A percentile compares a stretch with the other conserved stretches of the same genome.
phyloP scores from a whole-genome alignment of 2,113 vertebrate genomes.

The Periophthalmus modestus region DNA sequence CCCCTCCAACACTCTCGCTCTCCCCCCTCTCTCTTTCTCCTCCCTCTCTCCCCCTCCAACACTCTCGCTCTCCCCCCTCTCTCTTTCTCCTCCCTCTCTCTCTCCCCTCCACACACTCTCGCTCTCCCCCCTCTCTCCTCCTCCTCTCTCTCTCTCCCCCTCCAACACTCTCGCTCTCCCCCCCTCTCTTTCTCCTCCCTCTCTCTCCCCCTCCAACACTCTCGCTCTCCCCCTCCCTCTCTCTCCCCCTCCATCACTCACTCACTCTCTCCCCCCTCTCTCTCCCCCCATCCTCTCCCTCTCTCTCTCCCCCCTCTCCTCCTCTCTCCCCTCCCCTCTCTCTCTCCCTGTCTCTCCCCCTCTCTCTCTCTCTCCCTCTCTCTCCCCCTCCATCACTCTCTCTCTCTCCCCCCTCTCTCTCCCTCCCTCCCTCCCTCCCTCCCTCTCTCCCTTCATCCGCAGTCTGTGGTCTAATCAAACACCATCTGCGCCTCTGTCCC shows the following conservation, averaged over 20 bases:
- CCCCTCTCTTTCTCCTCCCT: too few relatives aligned
- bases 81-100: too few relatives aligned
- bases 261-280: too few relatives aligned
- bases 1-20: too few relatives aligned
- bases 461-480: constrained; percentile 99
- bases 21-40: too few relatives aligned
- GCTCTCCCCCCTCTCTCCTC: too few relatives aligned
- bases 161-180: too few relatives aligned
- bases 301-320: neutral
- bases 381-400: neutral
- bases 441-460: constrained; percentile 64
- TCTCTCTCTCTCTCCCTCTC: constrained; percentile 19
- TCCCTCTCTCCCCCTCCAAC: neutral
- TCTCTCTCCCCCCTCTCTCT: constrained; percentile 7
- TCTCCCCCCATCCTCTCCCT: neutral
- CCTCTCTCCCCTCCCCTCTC: constrained; percentile 19
- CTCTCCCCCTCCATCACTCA: neutral
- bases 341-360: constrained; percentile 31
- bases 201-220: too few relatives aligned
- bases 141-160: too few relatives aligned
- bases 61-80: too few relatives aligned
- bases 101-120: too few relatives aligned
- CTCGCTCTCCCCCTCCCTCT: too few relatives aligned
- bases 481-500: constrained; percentile 99
- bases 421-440: constrained; percentile 57